Evolutionary conservation across 2,797 vertebrate species (phyloP), one percentile per base, ranked within the genome.

Genomic region (Mastacembelus armatus): DNA sequence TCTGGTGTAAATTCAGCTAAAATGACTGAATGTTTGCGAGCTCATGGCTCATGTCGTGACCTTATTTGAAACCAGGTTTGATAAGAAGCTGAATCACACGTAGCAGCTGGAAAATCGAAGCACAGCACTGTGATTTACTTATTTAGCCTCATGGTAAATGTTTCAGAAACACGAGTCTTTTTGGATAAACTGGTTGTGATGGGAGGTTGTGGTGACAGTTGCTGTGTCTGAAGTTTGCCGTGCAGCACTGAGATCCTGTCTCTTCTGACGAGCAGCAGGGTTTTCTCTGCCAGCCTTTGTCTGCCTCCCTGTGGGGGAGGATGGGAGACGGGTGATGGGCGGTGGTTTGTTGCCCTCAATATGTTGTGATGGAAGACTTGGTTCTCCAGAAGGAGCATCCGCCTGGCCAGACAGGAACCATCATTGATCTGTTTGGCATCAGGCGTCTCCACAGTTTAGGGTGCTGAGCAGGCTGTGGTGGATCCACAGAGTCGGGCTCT

Each of bases 301-400:
- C 76, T 74, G 68, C 62, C 76, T 65, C 67, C 51, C 55, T 67
- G 65, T 65, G 18, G 26, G 4, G 10, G 21, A 16, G 22, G 39
- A 2, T 0, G 33, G 29, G 12, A 5, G 38, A 6, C 3, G 47
- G 58, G 47, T 43, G 68, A 63, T 56, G 77, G 77, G 70, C 79
- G 60, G 62, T 56, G 65, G 74, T 80, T 81, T 80, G 63, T 76
- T 84, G 76, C 77, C 74, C 83, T 81, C 87, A 88, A 81, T 85
- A 90, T 89, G 90, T 86, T 88, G 85, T 83, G 85, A 84, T 88
- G 83, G 87, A 81, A 85, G 80, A 74, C 86, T 80, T 39, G 81
- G 78, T 81, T 81, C 83, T 85, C 83, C 81, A 90, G 81, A 90
- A 88, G 86, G 86, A 84, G 80, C 73, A 74, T 79, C 81, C 84